Evolutionary conservation across 2,888 invertebrate genomes (phyloP).

Genomic region (Leptopilina myrica): DNA sequence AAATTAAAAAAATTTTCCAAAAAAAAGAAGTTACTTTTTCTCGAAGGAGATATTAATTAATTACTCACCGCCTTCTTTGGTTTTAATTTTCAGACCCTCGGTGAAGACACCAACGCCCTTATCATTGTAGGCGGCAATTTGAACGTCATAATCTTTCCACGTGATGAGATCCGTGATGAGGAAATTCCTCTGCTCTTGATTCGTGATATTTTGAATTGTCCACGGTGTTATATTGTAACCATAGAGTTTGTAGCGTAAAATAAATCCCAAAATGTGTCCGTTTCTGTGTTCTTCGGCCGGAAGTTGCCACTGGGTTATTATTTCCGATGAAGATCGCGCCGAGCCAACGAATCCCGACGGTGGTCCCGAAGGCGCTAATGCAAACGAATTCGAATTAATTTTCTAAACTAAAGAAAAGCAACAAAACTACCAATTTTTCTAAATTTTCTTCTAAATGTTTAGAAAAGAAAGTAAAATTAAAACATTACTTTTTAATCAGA

Average conservation of each 20-base stretch:
- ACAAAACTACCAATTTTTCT: too few species aligned
- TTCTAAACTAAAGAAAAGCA: background rate
- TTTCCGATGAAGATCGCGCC: conserved; percentile 94
- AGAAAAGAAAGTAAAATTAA: conserved; percentile 18
- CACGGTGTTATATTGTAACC: conserved; percentile 90
- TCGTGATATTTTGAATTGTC: conserved; percentile 94
- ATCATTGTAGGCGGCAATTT: conserved; percentile 97
- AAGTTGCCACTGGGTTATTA: conserved; percentile 98
- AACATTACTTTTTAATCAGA: too few species aligned
- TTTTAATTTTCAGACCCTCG: conserved; percentile 93
- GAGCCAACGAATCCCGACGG: conserved; percentile 97
- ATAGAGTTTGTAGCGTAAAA: conserved; percentile 92
- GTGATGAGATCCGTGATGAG: conserved; percentile 95
- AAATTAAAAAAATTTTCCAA: conserved; percentile 1
- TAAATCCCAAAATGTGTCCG: conserved; percentile 95
- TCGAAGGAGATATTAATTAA: too few species aligned
- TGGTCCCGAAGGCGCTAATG: conserved; percentile 94
- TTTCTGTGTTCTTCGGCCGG: conserved; percentile 96
- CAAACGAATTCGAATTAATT: conserved; percentile 45
- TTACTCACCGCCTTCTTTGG: conserved; percentile 88
- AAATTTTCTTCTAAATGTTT: too few species aligned
- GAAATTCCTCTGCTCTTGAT: conserved; percentile 93
- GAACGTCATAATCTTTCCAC: conserved; percentile 98
- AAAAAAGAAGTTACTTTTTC: background rate
- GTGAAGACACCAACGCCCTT: conserved; percentile 97